Evolutionary conservation across 2,888 invertebrate species (phyloP), one percentile per base, ranked within the genome.

Genomic region (Microctonus hyperodae): DNA sequence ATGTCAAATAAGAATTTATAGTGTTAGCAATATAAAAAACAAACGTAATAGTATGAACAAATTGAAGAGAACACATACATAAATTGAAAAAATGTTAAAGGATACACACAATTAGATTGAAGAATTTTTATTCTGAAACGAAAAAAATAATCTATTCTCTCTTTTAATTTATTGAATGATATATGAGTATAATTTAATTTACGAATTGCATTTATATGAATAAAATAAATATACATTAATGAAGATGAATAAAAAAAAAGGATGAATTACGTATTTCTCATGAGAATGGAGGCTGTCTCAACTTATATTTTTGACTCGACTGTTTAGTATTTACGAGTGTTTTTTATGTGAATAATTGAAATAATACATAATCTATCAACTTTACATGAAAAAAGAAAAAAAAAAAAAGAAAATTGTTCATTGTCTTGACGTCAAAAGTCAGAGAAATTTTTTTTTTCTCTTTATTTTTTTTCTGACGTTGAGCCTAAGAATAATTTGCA

Each of bases 221-320:
- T 60, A 37, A 35, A 16, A 13, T 40, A 23, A 59, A 59, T 22
- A 20, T 20, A 37, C 22, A 57, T 7, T 6, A 3, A 44, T 44
- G 4, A 16, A 44, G 9, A 16, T 44, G 25, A 4, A n/a, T n/a
- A 53, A 53, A 11, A 60, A 9, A 2, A 40, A 51, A 11, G 37
- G 23, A 28, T 31, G 9, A 22, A 16, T 28, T 25, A 23, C 23
- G 23, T 51, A 28, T 31, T 66, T 70, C 68, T 65, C 58, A 53
- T 58, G 55, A 64, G 35, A 70, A 35, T 59, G 73, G 70, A 73
- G 70, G 72, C 70, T 69, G 71, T 79, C 77, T 74, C 75, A 74
- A 78, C 79, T 78, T 79, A 78, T 44, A 44, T 79, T 81, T 80
- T 79, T 72, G 76, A 79, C 77, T 79, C 74, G 76, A 81, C 77